phyloP scores from a whole-genome alignment of 1,140 invertebrate genomes.

The Sarcophaga peregrina region DNA sequence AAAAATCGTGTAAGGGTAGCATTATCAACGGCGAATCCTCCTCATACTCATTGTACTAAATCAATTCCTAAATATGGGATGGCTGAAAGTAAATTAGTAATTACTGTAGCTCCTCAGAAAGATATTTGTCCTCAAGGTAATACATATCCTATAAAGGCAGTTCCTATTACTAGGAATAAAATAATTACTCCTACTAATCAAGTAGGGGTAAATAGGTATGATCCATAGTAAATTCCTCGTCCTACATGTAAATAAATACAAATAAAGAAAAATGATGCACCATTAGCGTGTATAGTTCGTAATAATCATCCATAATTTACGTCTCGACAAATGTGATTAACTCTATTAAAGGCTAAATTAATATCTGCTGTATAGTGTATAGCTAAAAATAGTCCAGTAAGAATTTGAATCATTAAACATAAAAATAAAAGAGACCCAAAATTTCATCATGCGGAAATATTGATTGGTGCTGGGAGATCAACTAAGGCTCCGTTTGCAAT shows the following conservation, averaged over 20 bases:
- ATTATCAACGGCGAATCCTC: slow-evolving; percentile 77
- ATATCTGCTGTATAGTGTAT: slow-evolving; percentile 5
- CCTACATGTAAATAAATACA: slow-evolving; percentile 69
- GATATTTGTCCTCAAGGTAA: slow-evolving; percentile 79
- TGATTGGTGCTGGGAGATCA: too few species aligned
- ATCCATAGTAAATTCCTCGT: slow-evolving; percentile 71
- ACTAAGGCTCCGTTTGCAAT: background rate
- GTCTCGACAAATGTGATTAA: slow-evolving; percentile 67
- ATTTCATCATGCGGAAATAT: too few species aligned
- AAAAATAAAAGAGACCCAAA: too few species aligned
- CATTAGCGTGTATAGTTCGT: slow-evolving; percentile 71
- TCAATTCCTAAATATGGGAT: slow-evolving; percentile 73
- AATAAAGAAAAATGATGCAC: slow-evolving; percentile 70
- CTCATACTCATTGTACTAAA: slow-evolving; percentile 76
- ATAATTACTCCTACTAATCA: slow-evolving; percentile 28
- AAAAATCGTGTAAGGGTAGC: slow-evolving; percentile 78
- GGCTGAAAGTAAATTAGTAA: slow-evolving; percentile 76
- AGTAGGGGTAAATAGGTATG: slow-evolving; percentile 58
- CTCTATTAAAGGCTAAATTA: slow-evolving; percentile 13
- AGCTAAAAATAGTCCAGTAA: background rate
- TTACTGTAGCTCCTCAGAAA: slow-evolving; percentile 78
- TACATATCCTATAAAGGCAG: slow-evolving; percentile 72
- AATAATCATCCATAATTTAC: slow-evolving; percentile 71
- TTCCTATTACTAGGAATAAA: slow-evolving; percentile 22
- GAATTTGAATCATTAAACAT: too few species aligned